Evolutionary conservation across 2,113 vertebrate species (phyloP).

Genomic region (Pan paniscus): DNA sequence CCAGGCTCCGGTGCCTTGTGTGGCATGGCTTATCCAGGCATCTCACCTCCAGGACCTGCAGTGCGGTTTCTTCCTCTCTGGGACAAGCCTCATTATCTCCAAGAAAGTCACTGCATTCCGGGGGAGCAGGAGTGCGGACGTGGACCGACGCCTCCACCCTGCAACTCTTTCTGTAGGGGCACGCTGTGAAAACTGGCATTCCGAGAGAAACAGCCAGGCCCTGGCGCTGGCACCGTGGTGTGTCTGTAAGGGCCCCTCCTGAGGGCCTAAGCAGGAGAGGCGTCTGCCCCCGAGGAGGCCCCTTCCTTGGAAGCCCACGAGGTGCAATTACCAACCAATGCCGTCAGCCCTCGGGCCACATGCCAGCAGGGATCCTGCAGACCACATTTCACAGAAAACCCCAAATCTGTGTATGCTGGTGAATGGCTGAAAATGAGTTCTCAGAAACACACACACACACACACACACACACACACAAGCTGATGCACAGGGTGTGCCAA

Average conservation of each 20-base stretch:
- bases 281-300: not conserved
- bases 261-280: not conserved
- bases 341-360: accelerated
- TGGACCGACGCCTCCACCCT: not conserved
- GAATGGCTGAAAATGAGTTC: not conserved
- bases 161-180: not conserved
- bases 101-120: no score
- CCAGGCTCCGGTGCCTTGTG: accelerated
- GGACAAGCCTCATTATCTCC: no score
- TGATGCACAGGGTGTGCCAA: accelerated
- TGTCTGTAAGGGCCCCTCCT: not conserved
- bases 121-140: not conserved
- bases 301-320: no score
- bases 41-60: accelerated
- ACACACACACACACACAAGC: not conserved
- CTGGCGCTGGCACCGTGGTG: accelerated
- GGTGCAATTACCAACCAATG: no score
- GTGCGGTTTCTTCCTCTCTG: not conserved
- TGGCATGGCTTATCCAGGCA: no score
- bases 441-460: not conserved
- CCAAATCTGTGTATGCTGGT: not conserved
- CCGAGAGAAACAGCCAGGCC: accelerated
- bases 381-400: not conserved
- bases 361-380: not conserved
- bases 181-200: accelerated